Conservation (phyloP, 2,113 vertebrate species). For the Amblyornis subalaris region DNA sequence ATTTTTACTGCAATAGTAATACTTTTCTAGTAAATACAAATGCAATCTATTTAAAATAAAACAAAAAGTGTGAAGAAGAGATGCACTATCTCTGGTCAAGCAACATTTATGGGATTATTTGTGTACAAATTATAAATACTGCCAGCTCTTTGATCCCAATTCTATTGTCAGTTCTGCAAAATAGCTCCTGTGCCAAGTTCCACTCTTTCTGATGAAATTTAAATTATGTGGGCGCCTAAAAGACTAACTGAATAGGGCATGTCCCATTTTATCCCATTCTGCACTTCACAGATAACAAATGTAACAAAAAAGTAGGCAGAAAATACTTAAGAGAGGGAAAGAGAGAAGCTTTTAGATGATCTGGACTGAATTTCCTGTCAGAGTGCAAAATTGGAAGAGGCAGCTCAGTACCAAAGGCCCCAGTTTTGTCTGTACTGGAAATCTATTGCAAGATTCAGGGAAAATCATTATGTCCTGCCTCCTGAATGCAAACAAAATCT, state of each 20-base stretch:
- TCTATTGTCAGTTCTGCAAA: neutral
- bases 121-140: neutral
- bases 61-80: neutral
- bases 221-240: neutral
- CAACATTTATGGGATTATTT: neutral
- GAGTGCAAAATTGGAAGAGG: neutral
- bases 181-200: neutral
- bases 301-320: neutral
- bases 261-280: neutral
- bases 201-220: neutral
- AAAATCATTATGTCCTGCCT: neutral
- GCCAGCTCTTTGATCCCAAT: neutral
- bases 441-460: neutral
- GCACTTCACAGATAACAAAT: neutral
- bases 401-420: neutral
- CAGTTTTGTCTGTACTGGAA: neutral
- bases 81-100: neutral
- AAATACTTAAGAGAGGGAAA: neutral
- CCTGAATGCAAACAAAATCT: neutral
- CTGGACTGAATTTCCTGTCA: neutral
- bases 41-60: neutral
- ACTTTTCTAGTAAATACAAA: neutral
- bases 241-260: neutral
- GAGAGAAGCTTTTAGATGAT: neutral
- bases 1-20: neutral